Percentiles rank a stretch among this genome's conserved stretches.
Conservation (phyloP, 2,888 invertebrate species). For the Caenorhabditis virilis region DNA sequence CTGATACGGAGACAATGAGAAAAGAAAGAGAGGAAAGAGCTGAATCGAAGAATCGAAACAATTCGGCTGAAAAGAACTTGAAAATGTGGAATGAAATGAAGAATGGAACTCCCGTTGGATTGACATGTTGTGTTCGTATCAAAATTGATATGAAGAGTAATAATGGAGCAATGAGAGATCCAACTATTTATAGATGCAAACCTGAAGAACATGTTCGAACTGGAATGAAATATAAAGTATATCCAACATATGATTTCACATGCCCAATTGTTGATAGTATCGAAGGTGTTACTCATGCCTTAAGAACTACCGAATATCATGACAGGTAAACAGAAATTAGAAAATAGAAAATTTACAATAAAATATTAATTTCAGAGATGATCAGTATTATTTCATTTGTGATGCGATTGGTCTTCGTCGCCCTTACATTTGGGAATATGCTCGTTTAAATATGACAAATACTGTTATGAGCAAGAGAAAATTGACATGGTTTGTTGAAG, state of each 20-base stretch:
- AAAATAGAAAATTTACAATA: background rate
- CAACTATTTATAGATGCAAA: constrained; percentile 97
- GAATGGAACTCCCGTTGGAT: constrained; percentile 80
- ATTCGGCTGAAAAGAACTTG: constrained; percentile 80
- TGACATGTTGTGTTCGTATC: constrained; percentile 89
- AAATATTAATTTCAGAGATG: constrained; percentile 74
- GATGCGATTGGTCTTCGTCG: constrained; percentile 83
- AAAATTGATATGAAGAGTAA: constrained; percentile 95
- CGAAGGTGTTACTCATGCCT: constrained; percentile 94
- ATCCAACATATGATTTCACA: constrained; percentile 99
- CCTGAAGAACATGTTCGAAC: constrained; percentile 91
- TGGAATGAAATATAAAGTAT: constrained; percentile 92
- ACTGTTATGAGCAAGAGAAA: constrained; percentile 96
- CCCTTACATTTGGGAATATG: constrained; percentile 94
- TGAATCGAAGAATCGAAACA: constrained; percentile 75
- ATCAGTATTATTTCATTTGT: constrained; percentile 93
- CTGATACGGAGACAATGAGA: constrained; percentile 92
- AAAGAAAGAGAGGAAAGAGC: constrained; percentile 85
- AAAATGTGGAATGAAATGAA: constrained; percentile 93
- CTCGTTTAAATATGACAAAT: constrained; percentile 94
- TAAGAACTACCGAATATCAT: constrained; percentile 97
- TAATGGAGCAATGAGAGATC: constrained; percentile 96
- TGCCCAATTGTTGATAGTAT: constrained; percentile 98
- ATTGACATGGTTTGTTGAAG: constrained; percentile 94
- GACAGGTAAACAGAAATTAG: constrained; percentile 75